Percentiles rank a stretch among this genome's conserved stretches.
Evolutionary conservation across 2,797 vertebrate species (phyloP).

Genomic region (Agapornis canus): DNA sequence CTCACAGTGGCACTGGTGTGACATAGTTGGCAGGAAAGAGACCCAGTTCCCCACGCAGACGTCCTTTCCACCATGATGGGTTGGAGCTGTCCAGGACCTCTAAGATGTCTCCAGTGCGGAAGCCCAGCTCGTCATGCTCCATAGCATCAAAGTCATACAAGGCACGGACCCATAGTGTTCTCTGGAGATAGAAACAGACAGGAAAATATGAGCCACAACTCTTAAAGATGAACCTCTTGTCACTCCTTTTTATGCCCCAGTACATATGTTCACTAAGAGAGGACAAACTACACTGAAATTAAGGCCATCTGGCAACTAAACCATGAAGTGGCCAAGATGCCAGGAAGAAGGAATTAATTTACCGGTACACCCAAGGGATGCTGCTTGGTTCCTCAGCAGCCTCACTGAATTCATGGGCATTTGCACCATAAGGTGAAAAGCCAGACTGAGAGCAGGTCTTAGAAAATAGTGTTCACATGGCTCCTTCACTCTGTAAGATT

Average conservation of each 20-base stretch:
- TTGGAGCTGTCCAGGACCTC: constrained; percentile 90
- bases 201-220: background rate
- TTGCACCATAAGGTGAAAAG: background rate
- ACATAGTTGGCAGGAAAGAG: constrained; percentile 95
- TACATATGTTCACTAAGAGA: background rate
- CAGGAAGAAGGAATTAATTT: background rate
- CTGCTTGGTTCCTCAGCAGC: background rate
- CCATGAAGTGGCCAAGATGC: background rate
- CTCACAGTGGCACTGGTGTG: constrained; percentile 74
- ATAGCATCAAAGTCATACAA: constrained; percentile 88
- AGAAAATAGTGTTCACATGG: background rate
- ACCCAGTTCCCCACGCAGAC: constrained; percentile 82
- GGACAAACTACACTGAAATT: background rate
- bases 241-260: background rate
- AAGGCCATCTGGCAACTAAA: background rate
- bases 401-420: background rate
- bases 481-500: background rate
- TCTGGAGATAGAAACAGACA: constrained; percentile 60
- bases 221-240: background rate
- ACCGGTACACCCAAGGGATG: background rate
- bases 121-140: constrained; percentile 89
- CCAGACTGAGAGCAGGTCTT: background rate
- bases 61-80: constrained; percentile 89
- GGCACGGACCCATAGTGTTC: constrained; percentile 83
- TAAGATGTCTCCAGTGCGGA: constrained; percentile 84